phyloP scores from a whole-genome alignment of 2,888 invertebrate genomes.

The Platycheirus rosarum region DNA sequence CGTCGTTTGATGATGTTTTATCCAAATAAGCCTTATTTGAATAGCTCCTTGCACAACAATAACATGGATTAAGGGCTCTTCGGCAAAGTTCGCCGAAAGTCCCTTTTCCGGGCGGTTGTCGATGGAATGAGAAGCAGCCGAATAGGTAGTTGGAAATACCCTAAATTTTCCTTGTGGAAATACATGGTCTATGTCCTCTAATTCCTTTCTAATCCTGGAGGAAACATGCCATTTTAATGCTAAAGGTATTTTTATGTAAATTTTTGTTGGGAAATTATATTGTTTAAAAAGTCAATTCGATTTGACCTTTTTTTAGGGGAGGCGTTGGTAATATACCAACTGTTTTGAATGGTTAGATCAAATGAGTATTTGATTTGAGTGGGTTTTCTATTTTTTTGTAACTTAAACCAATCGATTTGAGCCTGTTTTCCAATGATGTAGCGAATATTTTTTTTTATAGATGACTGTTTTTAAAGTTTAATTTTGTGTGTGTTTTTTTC shows the following conservation, averaged over 20 bases:
- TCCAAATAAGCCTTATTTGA: not conserved
- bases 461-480: not conserved
- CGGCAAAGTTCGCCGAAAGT: constrained; percentile 20
- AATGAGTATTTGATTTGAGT: constrained; percentile 58
- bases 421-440: constrained; percentile 20
- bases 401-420: constrained; percentile 17
- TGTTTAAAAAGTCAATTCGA: constrained; percentile 35
- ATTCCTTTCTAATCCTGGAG: constrained; percentile 46
- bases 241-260: constrained; percentile 61
- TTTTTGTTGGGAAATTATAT: constrained; percentile 13
- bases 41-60: constrained; percentile 27
- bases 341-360: not conserved
- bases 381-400: constrained; percentile 5
- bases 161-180: not conserved
- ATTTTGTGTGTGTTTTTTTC: constrained; percentile 3
- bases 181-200: constrained; percentile 14
- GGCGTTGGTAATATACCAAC: too few relatives aligned
- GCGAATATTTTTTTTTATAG: constrained; percentile 34
- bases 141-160: not conserved
- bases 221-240: constrained; percentile 51
- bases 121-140: not conserved
- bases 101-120: not conserved
- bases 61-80: constrained; percentile 57
- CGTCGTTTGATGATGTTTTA: constrained; percentile 4
- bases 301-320: constrained; percentile 39